Percentiles rank a stretch among this genome's conserved stretches.
phyloP scores from a whole-genome alignment of 1,140 invertebrate genomes.

The Pseudomyrmex dendroicus region DNA sequence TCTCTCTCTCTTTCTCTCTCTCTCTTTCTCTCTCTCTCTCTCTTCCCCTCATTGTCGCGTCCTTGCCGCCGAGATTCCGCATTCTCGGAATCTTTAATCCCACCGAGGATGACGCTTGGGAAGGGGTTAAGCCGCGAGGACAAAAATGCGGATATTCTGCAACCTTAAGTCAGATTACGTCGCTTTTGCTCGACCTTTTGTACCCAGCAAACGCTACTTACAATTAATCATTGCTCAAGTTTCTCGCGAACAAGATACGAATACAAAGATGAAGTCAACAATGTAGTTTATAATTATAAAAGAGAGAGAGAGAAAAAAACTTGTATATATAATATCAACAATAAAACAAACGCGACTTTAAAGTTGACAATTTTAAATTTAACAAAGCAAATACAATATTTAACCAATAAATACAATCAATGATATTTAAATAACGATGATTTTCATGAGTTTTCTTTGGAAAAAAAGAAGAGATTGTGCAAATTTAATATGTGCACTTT shows the following conservation, averaged over 20 bases:
- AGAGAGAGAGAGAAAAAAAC: too few species aligned
- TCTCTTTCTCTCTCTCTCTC: constrained; percentile 9
- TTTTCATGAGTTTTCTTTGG: not conserved
- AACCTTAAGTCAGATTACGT: constrained; percentile 65
- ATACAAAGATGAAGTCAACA: not conserved
- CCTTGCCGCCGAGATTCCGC: constrained; percentile 44
- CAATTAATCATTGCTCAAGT: constrained; percentile 18
- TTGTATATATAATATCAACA: too few species aligned
- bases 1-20: constrained; percentile 1
- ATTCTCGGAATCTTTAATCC: constrained; percentile 74
- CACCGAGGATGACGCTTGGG: constrained; percentile 60
- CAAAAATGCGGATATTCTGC: constrained; percentile 42
- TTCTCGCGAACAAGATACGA: not conserved
- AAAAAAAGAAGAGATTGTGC: not conserved
- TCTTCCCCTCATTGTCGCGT: not conserved
- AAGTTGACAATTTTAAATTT: not conserved
- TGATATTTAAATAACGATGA: not conserved
- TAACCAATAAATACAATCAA: not conserved
- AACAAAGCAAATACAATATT: too few species aligned
- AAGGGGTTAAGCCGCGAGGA: constrained; percentile 34
- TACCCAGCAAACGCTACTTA: not conserved
- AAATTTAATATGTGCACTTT: constrained; percentile 15
- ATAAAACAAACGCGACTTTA: not conserved
- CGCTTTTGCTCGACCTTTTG: constrained; percentile 30
- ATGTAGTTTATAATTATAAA: too few species aligned